phyloP scores from a whole-genome alignment of 2,888 invertebrate genomes.

The Icerya purchasi region DNA sequence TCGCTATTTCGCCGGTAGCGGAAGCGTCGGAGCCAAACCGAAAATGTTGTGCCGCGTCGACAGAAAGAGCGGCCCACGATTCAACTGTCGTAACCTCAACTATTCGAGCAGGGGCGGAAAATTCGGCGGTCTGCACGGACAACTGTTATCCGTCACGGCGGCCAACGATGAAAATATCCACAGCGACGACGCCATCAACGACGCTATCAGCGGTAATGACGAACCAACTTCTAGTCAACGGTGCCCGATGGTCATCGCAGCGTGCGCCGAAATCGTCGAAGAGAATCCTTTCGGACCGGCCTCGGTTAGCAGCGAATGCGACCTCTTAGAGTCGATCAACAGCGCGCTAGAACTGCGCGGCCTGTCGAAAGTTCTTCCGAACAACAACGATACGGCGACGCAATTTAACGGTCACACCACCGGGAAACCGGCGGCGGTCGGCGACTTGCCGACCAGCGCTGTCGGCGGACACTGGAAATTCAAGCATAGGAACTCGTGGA shows the following conservation, averaged over 20 bases:
- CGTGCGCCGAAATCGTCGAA: slow-evolving; percentile 9
- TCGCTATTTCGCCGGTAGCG: not conserved
- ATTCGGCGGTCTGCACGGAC: slow-evolving; percentile 22
- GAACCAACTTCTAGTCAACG: slow-evolving; percentile 4
- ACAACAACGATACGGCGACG: not conserved
- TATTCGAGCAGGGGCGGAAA: too few relatives aligned
- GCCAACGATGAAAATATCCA: not conserved
- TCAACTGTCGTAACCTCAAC: too few relatives aligned
- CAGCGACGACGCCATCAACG: not conserved
- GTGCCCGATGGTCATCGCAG: not conserved
- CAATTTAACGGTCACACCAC: not conserved
- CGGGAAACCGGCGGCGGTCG: not conserved
- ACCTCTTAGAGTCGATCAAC: not conserved
- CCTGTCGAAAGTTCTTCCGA: not conserved
- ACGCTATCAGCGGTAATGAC: not conserved
- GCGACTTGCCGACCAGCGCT: not conserved
- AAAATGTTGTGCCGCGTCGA: slow-evolving; percentile 17
- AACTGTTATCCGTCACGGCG: slow-evolving; percentile 20
- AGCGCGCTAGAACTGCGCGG: not conserved
- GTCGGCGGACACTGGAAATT: slow-evolving; percentile 1
- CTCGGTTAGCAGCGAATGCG: slow-evolving; percentile 3
- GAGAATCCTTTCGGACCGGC: slow-evolving; percentile 13
- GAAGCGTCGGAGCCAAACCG: not conserved
- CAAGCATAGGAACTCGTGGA: slow-evolving; percentile 5
- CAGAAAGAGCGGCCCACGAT: too few relatives aligned